Evolutionary conservation across 2,888 invertebrate genomes (phyloP), one percentile per base, ranked within the genome.

Genomic region (Sesamia inferens): DNA sequence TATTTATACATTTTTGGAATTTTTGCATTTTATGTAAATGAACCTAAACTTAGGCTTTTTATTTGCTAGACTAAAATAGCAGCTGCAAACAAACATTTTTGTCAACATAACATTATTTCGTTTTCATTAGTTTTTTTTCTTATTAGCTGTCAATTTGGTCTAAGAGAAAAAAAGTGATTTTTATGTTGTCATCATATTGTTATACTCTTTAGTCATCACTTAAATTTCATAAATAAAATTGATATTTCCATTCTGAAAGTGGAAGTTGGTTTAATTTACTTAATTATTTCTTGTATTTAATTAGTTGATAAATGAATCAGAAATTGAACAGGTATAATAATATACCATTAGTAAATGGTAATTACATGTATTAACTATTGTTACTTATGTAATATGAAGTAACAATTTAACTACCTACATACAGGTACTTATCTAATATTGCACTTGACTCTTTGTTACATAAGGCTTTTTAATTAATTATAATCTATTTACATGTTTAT

Each of bases 261-360:
- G 13, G 48, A 24, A 48, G 6, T 47, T 19, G 19, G 4, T 22
- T 39, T 14, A 70, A 44, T 44, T 42, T 31, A 31, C 31, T 31
- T 2, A 31, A 31, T 48, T 19, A 51, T 7, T 19, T 51, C 8
- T 8, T 19, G 19, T 51, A 19, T 19, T 16, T 51, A 51, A 19
- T 51, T 51, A 19, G 13, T 11, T 54, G n/a, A 79, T 71, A 44
- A 44, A 59, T 54, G 10, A 7, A 42, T 51, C 1, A 24, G 4
- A 4, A n/a, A 16, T 51, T 7, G 19, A 51, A 13, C 7, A 13
- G 24, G 14, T 11, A 19, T 51, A 39, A 73, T 57, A n/a, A 7
- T 0, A 19, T 10, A 5, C 14, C 42, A 78, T 39, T 78, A 39
- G 6, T 16, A 57, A 55, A 66, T 57, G 67, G 16, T 67, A n/a